phyloP scores from a whole-genome alignment of 2,888 invertebrate species.

The Polylopha cassiicola region DNA sequence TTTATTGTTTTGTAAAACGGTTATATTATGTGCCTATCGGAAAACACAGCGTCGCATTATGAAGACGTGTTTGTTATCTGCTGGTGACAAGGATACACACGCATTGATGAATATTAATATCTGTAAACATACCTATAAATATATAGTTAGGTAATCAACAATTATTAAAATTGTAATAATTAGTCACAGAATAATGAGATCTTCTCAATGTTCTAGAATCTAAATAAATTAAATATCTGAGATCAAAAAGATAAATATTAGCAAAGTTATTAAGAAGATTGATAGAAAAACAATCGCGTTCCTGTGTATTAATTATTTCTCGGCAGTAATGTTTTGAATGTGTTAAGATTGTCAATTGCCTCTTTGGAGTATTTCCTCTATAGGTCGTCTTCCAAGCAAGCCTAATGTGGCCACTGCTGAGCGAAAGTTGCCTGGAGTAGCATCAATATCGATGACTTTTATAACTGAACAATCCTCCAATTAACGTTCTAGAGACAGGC shows the following conservation, averaged over 20 bases:
- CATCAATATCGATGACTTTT: neutral
- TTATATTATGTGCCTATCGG: too few relatives aligned
- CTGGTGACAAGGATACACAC: too few relatives aligned
- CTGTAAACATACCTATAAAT: too few relatives aligned
- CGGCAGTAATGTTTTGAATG: slow-evolving; percentile 4
- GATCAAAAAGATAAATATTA: neutral
- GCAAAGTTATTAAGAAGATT: slow-evolving; percentile 1
- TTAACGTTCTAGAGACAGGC: neutral
- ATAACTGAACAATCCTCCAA: slow-evolving; percentile 1
- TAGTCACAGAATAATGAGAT: too few relatives aligned
- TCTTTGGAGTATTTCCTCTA: neutral
- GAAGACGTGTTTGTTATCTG: too few relatives aligned
- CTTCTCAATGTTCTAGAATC: too few relatives aligned
- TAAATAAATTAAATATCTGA: too few relatives aligned
- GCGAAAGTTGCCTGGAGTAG: slow-evolving; percentile 1
- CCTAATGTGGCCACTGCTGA: slow-evolving; percentile 1
- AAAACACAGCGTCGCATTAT: too few relatives aligned
- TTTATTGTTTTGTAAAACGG: too few relatives aligned
- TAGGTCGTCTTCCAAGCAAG: neutral
- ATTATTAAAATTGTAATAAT: too few relatives aligned
- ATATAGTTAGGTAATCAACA: too few relatives aligned
- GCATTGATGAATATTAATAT: too few relatives aligned
- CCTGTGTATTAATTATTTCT: slow-evolving; percentile 1
- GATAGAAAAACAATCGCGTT: neutral
- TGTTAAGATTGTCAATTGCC: slow-evolving; percentile 2